Base-by-base conservation (phyloP, 92 coral and sea anemone genomes). In the Phymanthus crucifer region DNA sequence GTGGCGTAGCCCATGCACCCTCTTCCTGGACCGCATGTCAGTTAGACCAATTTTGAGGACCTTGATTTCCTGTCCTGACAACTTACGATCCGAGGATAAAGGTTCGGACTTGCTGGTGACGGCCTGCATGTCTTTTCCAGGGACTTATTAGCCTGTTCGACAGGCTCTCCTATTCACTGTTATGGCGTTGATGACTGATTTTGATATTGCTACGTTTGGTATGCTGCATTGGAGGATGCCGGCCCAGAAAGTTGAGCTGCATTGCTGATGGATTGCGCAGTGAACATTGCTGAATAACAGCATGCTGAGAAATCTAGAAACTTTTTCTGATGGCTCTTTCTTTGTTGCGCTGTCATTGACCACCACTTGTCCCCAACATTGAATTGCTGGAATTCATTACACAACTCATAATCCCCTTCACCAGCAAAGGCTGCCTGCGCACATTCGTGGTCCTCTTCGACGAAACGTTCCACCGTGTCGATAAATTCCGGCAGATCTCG, bases 1-100 rank as follows among this genome's bases (percentile, higher is more conserved):
- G 83, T 40, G 26, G 61, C 58, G 75, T 19, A 79, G 66, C 58
- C 58, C 13, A 61, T 36, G 83, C 83, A 79, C 4, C 83, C 83
- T 67, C 32, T 79, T 6, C 76, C 83, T 24, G 83, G 83, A 16
- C 83, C 76, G 32, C 75, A 68, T 19, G 11, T 40, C 73, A 79
- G 24, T 38, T 79, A 61, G 36, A 66, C 76, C 48, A 43, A 43
- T 43, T 43, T 43, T 43, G 48, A 43, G 48, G 48, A 43, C 18
- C 43, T 47, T 32, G 77, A 18, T 37, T 29, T 67, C 26, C 83
- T 40, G 65, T 38, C 45, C 37, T 79, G 27, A 5, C 64, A 24
- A 26, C 33, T 34, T 21, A 68, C 83, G n/a, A 79, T 68, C n/a
- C 83, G 70, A 19, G 83, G 83, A n/a, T 40, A n/a, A 34, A 6